A percentile compares a stretch with the other conserved stretches of the same genome.
Conservation (phyloP, 2,113 vertebrate genomes). For the Coptodon rendalli region DNA sequence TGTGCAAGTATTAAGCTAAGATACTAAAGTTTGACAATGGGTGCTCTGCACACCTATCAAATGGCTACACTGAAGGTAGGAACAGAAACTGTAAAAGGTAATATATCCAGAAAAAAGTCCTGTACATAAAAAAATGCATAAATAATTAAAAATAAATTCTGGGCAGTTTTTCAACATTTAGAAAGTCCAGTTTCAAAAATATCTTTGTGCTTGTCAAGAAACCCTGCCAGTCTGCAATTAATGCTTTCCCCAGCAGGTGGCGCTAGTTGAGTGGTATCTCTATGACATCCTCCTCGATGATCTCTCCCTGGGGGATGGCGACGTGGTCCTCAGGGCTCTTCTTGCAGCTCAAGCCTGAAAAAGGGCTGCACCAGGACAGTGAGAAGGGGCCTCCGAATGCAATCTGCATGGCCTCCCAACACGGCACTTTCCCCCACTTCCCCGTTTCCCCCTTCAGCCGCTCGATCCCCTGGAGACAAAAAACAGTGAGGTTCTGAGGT, state of each 20-base stretch:
- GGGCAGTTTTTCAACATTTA: neutral
- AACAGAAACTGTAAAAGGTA: neutral
- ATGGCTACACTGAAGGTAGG: neutral
- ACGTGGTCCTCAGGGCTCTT: neutral
- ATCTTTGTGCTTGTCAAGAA: neutral
- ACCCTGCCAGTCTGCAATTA: neutral
- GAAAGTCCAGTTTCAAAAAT: neutral
- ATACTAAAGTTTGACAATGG: neutral
- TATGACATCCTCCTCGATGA: conserved; percentile 73
- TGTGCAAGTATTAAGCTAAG: neutral
- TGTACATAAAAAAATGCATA: neutral
- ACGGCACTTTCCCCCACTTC: conserved; percentile 73
- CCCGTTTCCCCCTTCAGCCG: conserved; percentile 85
- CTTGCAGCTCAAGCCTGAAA: conserved; percentile 70
- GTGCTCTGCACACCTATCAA: neutral
- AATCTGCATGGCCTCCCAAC: conserved; percentile 78
- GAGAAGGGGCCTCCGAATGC: conserved; percentile 82
- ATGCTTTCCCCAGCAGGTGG: neutral
- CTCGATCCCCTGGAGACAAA: conserved; percentile 85
- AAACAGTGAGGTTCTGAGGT: neutral
- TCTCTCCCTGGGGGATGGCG: conserved; percentile 59
- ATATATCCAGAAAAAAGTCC: neutral
- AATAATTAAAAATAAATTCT: neutral
- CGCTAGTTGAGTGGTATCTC: conserved; percentile 65
- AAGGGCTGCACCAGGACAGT: conserved; percentile 84